phyloP scores from a whole-genome alignment of 2,888 invertebrate species.

The Frankliniella fusca region DNA sequence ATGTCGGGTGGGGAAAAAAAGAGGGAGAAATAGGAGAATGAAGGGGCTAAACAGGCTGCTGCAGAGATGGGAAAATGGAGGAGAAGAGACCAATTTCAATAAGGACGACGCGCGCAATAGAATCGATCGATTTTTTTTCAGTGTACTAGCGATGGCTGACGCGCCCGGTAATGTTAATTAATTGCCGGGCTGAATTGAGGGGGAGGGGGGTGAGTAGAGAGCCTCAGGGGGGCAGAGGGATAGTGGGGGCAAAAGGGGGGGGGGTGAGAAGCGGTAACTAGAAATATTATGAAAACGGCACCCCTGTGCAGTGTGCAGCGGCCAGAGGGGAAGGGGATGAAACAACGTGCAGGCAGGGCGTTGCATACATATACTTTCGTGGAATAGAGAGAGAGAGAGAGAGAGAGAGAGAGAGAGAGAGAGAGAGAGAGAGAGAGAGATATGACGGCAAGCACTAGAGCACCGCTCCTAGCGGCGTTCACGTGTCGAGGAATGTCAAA shows the following conservation, averaged over 20 bases:
- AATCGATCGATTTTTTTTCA: too few relatives aligned
- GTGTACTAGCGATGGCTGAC: background rate
- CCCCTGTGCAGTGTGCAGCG: background rate
- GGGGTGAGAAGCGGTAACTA: background rate
- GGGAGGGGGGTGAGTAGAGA: too few relatives aligned
- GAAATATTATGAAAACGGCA: background rate
- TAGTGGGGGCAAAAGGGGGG: too few relatives aligned
- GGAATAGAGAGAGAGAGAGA: background rate
- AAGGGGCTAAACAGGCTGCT: too few relatives aligned
- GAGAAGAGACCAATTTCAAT: too few relatives aligned
- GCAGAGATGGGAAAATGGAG: too few relatives aligned
- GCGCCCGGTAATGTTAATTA: background rate
- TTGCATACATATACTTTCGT: too few relatives aligned
- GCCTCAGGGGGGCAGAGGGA: too few relatives aligned
- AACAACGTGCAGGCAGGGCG: too few relatives aligned
- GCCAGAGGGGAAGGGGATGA: background rate
- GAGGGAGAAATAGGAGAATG: too few relatives aligned
- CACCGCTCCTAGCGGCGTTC: background rate
- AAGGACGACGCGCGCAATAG: too few relatives aligned
- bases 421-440: slow-evolving; percentile 1
- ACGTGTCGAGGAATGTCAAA: slow-evolving; percentile 4
- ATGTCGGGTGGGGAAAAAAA: too few relatives aligned
- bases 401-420: background rate
- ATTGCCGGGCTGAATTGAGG: background rate
- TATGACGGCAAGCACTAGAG: background rate